Percentiles rank a stretch among this genome's conserved stretches.
These are phyloP conservation scores for Scaptomyza pallida DNA, from an alignment of 1,140 invertebrate species.

Conservation along the genomic window DNA sequence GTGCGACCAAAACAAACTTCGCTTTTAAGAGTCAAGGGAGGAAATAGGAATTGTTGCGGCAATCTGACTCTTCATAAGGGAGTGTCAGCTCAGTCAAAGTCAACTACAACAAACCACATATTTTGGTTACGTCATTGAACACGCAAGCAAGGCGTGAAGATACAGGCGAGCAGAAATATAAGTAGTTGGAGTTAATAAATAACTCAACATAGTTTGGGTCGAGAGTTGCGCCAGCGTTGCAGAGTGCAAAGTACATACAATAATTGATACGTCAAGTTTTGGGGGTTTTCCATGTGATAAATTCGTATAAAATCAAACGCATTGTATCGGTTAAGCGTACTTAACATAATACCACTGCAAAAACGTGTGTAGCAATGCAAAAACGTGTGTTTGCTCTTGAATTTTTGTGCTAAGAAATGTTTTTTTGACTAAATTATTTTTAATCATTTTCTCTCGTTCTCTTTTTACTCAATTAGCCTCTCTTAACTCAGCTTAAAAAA, in stretches of 20 bases:
- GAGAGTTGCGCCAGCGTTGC: slow-evolving; percentile 11
- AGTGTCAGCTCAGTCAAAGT: slow-evolving; percentile 21
- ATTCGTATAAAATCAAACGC: slow-evolving; percentile 37
- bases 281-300: slow-evolving; percentile 70
- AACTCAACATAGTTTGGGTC: slow-evolving; percentile 16
- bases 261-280: slow-evolving; percentile 44
- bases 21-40: background rate
- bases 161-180: slow-evolving; percentile 17
- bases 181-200: slow-evolving; percentile 11
- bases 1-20: slow-evolving; percentile 15
- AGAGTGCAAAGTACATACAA: slow-evolving; percentile 64
- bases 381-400: slow-evolving; percentile 15
- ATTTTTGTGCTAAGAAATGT: slow-evolving; percentile 18
- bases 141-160: slow-evolving; percentile 52
- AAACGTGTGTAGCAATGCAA: too few relatives aligned
- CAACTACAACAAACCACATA: slow-evolving; percentile 19
- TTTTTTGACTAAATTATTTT: slow-evolving; percentile 18
- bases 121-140: slow-evolving; percentile 59
- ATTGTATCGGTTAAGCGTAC: slow-evolving; percentile 43
- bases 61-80: slow-evolving; percentile 13
- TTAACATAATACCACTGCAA: slow-evolving; percentile 59
- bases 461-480: slow-evolving; percentile 5
- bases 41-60: background rate
- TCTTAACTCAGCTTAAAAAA: slow-evolving; percentile 6
- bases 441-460: background rate